A percentile compares a stretch with the other conserved stretches of the same genome.
Conservation (phyloP, 1,140 invertebrate species). For the Calliopsis andreniformis region DNA sequence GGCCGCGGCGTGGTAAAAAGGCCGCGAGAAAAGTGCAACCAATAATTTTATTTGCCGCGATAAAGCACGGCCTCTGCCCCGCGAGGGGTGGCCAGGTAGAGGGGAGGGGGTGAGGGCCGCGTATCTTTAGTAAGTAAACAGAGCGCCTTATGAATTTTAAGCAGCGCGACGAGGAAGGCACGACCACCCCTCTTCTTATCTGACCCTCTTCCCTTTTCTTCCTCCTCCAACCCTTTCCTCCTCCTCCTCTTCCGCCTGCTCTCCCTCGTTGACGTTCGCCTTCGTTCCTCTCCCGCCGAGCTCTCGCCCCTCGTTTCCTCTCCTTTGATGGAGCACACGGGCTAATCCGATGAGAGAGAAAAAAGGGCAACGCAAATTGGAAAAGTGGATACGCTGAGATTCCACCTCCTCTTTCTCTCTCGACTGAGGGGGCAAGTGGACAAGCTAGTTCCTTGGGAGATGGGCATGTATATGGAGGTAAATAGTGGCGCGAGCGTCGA, state of each 20-base stretch:
- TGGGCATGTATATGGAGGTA: too few relatives aligned
- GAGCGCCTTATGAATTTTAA: constrained; percentile 80
- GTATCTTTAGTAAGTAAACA: constrained; percentile 80
- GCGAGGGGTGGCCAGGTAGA: constrained; percentile 30
- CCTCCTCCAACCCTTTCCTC: background rate
- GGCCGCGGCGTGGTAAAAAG: constrained; percentile 30
- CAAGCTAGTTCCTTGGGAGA: background rate
- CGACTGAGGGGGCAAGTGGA: background rate
- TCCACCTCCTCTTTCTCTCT: constrained; percentile 42
- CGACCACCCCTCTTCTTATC: constrained; percentile 22
- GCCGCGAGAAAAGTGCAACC: constrained; percentile 68
- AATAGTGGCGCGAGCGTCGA: constrained; percentile 16
- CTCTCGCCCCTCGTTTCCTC: constrained; percentile 31
- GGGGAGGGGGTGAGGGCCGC: constrained; percentile 60
- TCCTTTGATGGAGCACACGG: constrained; percentile 59
- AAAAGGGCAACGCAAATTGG: constrained; percentile 65
- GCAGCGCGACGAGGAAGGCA: constrained; percentile 65
- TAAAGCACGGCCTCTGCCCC: constrained; percentile 71
- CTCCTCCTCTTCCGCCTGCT: too few relatives aligned
- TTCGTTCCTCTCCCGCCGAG: background rate
- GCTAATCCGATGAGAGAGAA: constrained; percentile 41
- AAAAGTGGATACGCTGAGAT: constrained; percentile 63
- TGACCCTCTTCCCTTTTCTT: constrained; percentile 8
- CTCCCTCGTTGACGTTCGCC: constrained; percentile 1
- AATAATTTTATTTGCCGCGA: constrained; percentile 78